phyloP scores from a whole-genome alignment of 2,113 vertebrate genomes.

The Cyanoderma ruficeps region DNA sequence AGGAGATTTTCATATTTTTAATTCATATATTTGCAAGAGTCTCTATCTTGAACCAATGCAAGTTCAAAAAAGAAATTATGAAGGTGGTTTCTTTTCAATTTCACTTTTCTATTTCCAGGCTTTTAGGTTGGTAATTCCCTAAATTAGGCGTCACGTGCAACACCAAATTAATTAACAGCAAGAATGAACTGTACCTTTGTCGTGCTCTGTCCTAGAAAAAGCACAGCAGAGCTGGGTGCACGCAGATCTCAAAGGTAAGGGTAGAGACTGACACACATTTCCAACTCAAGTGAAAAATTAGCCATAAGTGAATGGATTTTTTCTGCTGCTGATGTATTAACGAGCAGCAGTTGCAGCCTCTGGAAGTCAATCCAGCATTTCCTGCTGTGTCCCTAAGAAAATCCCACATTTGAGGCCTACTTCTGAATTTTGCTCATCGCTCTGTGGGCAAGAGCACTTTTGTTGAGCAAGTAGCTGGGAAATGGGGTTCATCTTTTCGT shows the following conservation, averaged over 20 bases:
- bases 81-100: neutral
- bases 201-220: neutral
- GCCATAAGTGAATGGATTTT: neutral
- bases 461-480: neutral
- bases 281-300: neutral
- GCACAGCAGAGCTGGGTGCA: neutral
- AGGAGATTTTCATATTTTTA: neutral
- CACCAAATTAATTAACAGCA: neutral
- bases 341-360: fast-evolving
- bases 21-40: neutral
- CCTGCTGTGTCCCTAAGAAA: neutral
- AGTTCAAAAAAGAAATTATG: neutral
- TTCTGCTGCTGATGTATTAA: neutral
- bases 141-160: neutral
- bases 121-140: neutral
- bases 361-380: neutral
- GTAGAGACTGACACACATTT: neutral
- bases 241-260: neutral
- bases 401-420: neutral
- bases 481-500: neutral
- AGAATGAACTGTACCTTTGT: fast-evolving
- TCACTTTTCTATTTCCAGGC: neutral
- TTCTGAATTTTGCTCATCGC: neutral
- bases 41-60: neutral
- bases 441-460: neutral